Conservation (phyloP, 2,888 invertebrate genomes). For the Acrobasis consociella region DNA sequence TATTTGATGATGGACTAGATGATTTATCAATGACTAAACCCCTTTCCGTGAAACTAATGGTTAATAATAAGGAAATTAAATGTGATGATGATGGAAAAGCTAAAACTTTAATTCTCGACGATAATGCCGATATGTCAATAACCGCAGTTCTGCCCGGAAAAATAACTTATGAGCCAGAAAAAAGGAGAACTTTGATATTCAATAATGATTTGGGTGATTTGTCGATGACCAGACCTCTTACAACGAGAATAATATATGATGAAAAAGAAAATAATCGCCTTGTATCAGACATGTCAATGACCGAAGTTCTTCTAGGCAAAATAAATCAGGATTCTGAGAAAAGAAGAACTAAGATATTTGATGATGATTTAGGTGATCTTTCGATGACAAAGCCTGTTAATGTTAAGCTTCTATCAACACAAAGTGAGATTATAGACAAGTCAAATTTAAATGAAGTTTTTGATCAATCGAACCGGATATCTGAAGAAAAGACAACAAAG, state of each 20-base stretch:
- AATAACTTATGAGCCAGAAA: conserved; percentile 13
- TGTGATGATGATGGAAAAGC: neutral
- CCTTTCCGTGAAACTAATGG: conserved; percentile 26
- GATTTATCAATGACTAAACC: conserved; percentile 42
- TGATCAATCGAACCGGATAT: neutral
- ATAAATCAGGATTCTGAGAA: neutral
- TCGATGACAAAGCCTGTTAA: conserved; percentile 40
- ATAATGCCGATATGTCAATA: conserved; percentile 1
- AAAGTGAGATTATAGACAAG: neutral
- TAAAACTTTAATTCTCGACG: conserved; percentile 3
- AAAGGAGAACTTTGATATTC: conserved; percentile 34
- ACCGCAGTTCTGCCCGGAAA: neutral
- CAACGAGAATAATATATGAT: conserved; percentile 29
- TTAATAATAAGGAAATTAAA: conserved; percentile 8
- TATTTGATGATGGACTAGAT: conserved; percentile 37
- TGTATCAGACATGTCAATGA: conserved; percentile 26
- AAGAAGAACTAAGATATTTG: conserved; percentile 38
- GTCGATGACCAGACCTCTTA: conserved; percentile 45
- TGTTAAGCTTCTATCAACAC: conserved; percentile 19
- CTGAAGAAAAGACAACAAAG: neutral
- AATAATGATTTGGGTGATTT: conserved; percentile 40
- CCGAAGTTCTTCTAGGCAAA: conserved; percentile 22
- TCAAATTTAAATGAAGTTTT: neutral
- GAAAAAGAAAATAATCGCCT: neutral
- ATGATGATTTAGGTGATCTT: conserved; percentile 36